Base-by-base conservation (phyloP, 2,888 invertebrate genomes). In the Zonitis immaculata region DNA sequence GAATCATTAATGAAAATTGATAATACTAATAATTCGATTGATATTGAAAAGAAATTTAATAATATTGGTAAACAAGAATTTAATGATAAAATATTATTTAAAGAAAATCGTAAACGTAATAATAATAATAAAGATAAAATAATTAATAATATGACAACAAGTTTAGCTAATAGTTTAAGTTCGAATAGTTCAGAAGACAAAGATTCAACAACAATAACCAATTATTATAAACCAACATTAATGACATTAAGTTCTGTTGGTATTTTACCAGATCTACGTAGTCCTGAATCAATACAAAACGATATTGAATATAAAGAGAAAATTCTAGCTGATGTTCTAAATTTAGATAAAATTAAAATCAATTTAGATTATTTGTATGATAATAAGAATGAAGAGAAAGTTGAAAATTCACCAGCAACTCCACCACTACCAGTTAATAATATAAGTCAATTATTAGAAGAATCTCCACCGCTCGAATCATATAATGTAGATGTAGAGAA, bases 241-340 rank as follows among this genome's bases (percentile, higher is more conserved):
- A 78, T 81, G 78, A 78, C 77, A 52, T 71, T 77, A 5, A 81
- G 80, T 59, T 76, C 77, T 43, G 77, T 74, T 12, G 72, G 73
- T 6, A 66, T 80, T 59, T 67, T 78, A 42, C 78, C 81, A 1
- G 81, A 84, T 63, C 73, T 80, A 44, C 76, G 80, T 65, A 85
- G 85, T 71, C 85, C 85, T 3, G 81, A 81, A 58, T 80, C 83
- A 0, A 82, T 90, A 46, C 82, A 85, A 61, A 82, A 83, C 61
- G 85, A 89, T 60, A 86, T 90, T 35, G 85, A 85, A 69, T 80
- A 83, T 58, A 90, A 90, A 70, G 89, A 90, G 64, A 87, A 85
- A 70, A 80, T 85, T 16, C 73, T 88, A 11, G 86, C 86, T 0
- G 83, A 84, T 66, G 78, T 86, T 69, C 74, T 88, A 26, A 82